Evolutionary conservation across 2,888 invertebrate genomes (phyloP), one percentile per base, ranked within the genome.

Genomic region (Drosophila borborema): DNA sequence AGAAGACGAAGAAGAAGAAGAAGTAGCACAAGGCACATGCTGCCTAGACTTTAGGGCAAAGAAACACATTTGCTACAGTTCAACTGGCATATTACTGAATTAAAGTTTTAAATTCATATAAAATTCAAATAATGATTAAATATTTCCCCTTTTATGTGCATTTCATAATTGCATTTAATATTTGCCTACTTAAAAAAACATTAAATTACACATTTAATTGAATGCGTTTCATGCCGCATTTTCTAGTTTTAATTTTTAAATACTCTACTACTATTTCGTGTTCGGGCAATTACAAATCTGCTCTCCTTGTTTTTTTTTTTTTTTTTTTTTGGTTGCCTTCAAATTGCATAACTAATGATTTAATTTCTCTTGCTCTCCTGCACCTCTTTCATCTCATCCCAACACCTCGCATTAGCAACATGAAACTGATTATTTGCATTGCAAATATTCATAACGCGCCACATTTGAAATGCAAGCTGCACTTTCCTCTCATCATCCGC

Each of bases 401-500:
- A 28, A 28, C 14, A 1, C 7, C 18, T 5, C 36, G 14, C 69
- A 75, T 71, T 82, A 77, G 78, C 72, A 84, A 70, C 71, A 75
- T 82, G 71, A 80, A 89, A 86, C 84, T 86, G 74, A 81, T 82
- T 84, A 89, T 86, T 89, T 89, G 89, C 85, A 86, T 75, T 89
- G 89, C 89, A 86, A 86, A 87, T 82, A 45, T 51, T 28, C 55
- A n/a, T 59, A 54, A 59, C 31, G 36, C 48, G n/a, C 41, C 43
- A 77, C 53, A 76, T 72, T 73, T 76, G 60, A 74, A 85, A 75
- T 72, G 60, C 51, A 62, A 66, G 38, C 56, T 73, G 16, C 7
- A 18, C 74, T 70, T 53, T 14, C 20, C 38, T 1, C 14, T 36
- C 20, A 34, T 8, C 34, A 34, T 34, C 1, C 34, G 34, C 34